Percentiles rank a stretch among this genome's conserved stretches.
phyloP scores from a whole-genome alignment of 2,113 vertebrate species.

The Bos indicus region DNA sequence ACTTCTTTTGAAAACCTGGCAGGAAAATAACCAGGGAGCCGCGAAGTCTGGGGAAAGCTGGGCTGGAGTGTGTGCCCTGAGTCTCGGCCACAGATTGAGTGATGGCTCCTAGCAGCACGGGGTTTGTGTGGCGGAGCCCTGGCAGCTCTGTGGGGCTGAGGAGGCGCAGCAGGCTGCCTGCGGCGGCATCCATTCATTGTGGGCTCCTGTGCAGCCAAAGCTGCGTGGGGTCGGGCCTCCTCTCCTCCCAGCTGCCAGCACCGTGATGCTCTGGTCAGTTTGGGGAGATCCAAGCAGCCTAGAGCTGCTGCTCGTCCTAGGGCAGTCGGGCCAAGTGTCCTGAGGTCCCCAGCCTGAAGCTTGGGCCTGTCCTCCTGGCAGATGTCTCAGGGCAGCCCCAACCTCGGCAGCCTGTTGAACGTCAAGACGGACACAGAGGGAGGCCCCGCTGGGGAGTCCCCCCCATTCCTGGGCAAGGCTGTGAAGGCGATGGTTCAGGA shows the following conservation, averaged over 20 bases:
- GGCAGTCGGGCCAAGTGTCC: background rate
- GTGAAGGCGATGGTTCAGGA: conserved; percentile 90
- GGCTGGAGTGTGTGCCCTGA: background rate
- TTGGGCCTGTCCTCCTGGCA: conserved; percentile 69
- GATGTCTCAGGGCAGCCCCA: conserved; percentile 91
- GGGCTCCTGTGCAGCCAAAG: background rate
- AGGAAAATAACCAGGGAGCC: conserved; percentile 61
- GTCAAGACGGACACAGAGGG: conserved; percentile 90
- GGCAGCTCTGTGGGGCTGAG: conserved; percentile 25
- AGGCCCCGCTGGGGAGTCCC: conserved; percentile 83
- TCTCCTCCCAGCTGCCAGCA: background rate
- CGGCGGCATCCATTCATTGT: background rate
- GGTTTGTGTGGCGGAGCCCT: conserved; percentile 45
- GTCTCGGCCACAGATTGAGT: background rate
- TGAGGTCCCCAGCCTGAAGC: background rate
- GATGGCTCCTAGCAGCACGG: background rate
- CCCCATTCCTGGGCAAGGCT: conserved; percentile 89
- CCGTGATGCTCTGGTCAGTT: rapidly evolving
- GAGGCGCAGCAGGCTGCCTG: rapidly evolving
- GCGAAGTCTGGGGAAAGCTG: conserved; percentile 13
- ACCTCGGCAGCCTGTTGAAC: conserved; percentile 88
- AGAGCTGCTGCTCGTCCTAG: background rate
- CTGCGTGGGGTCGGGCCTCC: rapidly evolving
- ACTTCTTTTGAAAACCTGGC: conserved; percentile 50
- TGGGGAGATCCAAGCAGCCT: background rate